Conservation (phyloP, 35 echinoderm and acorn worm genomes). For the Lytechinus pictus region DNA sequence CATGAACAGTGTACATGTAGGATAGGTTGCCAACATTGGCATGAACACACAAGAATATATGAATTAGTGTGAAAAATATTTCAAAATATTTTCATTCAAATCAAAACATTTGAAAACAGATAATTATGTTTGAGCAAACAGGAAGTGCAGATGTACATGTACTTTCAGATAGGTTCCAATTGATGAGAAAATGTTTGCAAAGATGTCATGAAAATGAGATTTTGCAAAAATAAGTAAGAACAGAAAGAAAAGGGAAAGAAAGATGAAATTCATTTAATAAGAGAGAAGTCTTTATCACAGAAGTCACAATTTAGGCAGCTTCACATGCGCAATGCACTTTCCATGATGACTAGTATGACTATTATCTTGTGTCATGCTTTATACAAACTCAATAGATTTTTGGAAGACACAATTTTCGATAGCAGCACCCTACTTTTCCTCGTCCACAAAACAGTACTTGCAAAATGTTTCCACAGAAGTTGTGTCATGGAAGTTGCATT, state of each 20-base stretch:
- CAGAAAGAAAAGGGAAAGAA: not conserved
- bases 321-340: too few species aligned
- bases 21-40: too few species aligned
- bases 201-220: not conserved
- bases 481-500: too few species aligned
- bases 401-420: too few species aligned
- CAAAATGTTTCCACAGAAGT: too few species aligned
- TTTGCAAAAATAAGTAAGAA: not conserved
- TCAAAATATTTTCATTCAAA: not conserved
- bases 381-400: too few species aligned
- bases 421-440: too few species aligned
- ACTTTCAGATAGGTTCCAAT: not conserved
- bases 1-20: not conserved
- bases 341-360: too few species aligned
- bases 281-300: not conserved
- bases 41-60: too few species aligned
- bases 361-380: too few species aligned
- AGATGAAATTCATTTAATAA: not conserved
- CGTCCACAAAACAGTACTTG: too few species aligned
- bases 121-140: not conserved
- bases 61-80: not conserved
- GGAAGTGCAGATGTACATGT: constrained; percentile 10
- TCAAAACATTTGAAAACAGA: not conserved
- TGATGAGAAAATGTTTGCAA: not conserved
- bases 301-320: not conserved